phyloP scores from a whole-genome alignment of 2,888 invertebrate genomes.

The Nyleta sp. region DNA sequence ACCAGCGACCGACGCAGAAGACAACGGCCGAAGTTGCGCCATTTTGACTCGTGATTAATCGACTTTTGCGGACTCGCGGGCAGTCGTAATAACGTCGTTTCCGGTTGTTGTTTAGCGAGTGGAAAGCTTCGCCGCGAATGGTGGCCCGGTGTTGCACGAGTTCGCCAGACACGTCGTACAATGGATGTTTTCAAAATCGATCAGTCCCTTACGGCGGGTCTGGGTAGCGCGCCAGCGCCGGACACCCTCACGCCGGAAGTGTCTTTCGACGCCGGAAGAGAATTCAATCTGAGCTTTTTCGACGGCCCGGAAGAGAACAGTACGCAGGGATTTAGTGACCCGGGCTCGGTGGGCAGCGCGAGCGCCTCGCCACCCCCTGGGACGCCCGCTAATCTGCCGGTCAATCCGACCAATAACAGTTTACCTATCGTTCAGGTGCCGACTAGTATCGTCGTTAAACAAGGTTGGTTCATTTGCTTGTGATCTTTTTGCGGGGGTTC shows the following conservation, averaged over 20 bases:
- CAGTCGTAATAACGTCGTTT: constrained; percentile 19
- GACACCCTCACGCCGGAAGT: constrained; percentile 86
- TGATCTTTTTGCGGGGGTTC: neutral
- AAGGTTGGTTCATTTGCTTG: constrained; percentile 78
- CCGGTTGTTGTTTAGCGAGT: constrained; percentile 28
- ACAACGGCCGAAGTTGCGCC: constrained; percentile 8
- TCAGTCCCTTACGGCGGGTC: constrained; percentile 86
- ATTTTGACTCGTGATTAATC: constrained; percentile 27
- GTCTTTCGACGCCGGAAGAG: constrained; percentile 89
- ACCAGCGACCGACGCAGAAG: constrained; percentile 19
- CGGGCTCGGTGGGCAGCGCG: constrained; percentile 85
- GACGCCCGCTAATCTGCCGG: constrained; percentile 75
- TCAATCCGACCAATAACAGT: constrained; percentile 75
- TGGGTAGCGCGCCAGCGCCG: constrained; percentile 85
- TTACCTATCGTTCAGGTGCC: constrained; percentile 79
- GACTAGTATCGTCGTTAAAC: constrained; percentile 80
- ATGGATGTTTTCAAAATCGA: constrained; percentile 91
- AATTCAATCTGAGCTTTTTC: constrained; percentile 92
- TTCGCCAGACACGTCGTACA: constrained; percentile 68
- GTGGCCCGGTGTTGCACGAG: constrained; percentile 66
- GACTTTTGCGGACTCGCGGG: constrained; percentile 27
- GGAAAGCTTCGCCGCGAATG: constrained; percentile 69
- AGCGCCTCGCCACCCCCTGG: constrained; percentile 80
- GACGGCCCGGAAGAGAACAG: constrained; percentile 88
- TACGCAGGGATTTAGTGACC: constrained; percentile 86